These are phyloP conservation scores for Lepidochrysops patricia DNA, from an alignment of 2,888 invertebrate genomes.

Conservation along the genomic window DNA sequence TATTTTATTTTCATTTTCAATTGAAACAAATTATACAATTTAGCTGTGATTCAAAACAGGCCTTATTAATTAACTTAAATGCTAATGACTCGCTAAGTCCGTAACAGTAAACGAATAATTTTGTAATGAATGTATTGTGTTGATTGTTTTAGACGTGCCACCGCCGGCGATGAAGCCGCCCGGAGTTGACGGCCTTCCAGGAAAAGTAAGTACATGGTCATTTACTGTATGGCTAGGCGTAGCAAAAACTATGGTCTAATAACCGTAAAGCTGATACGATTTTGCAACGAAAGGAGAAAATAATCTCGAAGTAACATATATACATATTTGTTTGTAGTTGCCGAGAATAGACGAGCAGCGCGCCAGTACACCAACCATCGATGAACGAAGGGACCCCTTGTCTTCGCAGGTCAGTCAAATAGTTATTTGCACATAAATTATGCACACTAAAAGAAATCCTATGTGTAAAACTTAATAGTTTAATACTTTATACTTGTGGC, in stretches of 20 bases:
- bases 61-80: neutral
- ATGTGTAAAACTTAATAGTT: too few relatives aligned
- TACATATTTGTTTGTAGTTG: slow-evolving; percentile 35
- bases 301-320: too few relatives aligned
- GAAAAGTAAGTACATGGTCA: slow-evolving; percentile 39
- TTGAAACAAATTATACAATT: too few relatives aligned
- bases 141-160: slow-evolving; percentile 48
- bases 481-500: too few relatives aligned
- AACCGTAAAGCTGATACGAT: too few relatives aligned
- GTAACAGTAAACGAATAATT: neutral
- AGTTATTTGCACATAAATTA: too few relatives aligned
- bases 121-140: neutral
- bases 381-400: slow-evolving; percentile 69
- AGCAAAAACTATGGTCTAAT: too few relatives aligned
- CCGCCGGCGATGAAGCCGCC: slow-evolving; percentile 52
- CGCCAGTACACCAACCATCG: slow-evolving; percentile 82
- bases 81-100: neutral
- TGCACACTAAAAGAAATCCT: too few relatives aligned
- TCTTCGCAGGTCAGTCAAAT: slow-evolving; percentile 50
- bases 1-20: too few relatives aligned
- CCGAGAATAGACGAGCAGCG: slow-evolving; percentile 75
- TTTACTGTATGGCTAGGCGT: too few relatives aligned
- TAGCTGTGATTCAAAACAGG: too few relatives aligned
- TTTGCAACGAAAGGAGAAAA: too few relatives aligned
- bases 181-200: slow-evolving; percentile 53